These are phyloP conservation scores for Rapana venosa DNA, from an alignment of 2,888 invertebrate genomes.

Conservation along the genomic window DNA sequence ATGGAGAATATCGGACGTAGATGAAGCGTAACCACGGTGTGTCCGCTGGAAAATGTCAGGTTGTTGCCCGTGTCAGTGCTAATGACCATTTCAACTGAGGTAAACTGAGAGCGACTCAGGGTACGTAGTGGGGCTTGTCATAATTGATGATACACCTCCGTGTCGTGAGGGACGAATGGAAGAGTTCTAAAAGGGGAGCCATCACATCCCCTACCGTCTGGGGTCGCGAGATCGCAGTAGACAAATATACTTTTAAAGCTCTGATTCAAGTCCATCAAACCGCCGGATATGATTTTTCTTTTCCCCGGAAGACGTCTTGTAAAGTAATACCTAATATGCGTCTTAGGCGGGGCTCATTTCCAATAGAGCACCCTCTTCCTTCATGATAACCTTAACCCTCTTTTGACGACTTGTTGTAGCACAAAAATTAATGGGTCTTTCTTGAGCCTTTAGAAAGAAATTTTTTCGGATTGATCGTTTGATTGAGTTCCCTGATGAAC, in stretches of 20 bases:
- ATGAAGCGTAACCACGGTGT: not conserved
- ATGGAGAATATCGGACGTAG: not conserved
- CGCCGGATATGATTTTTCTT: too few species aligned
- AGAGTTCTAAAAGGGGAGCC: not conserved
- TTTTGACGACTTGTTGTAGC: not conserved
- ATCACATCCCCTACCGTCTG: not conserved
- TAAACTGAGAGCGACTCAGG: not conserved
- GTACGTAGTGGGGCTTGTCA: conserved; percentile 21
- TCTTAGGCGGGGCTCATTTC: not conserved
- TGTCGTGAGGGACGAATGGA: not conserved
- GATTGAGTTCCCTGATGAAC: not conserved
- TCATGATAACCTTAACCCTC: not conserved
- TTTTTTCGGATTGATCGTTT: not conserved
- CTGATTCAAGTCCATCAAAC: not conserved
- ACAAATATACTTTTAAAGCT: not conserved
- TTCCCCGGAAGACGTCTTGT: not conserved
- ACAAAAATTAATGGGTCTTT: not conserved
- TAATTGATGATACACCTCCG: not conserved
- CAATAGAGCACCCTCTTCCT: not conserved
- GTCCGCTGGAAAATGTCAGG: not conserved
- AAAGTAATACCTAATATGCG: not conserved
- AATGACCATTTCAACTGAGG: not conserved
- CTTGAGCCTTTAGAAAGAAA: not conserved
- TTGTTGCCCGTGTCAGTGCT: not conserved
- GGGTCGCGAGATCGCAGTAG: not conserved